Percentiles rank a stretch among this genome's conserved stretches.
These are phyloP conservation scores for Papilio polyxenes DNA, from an alignment of 1,140 invertebrate species.

Conservation along the genomic window DNA sequence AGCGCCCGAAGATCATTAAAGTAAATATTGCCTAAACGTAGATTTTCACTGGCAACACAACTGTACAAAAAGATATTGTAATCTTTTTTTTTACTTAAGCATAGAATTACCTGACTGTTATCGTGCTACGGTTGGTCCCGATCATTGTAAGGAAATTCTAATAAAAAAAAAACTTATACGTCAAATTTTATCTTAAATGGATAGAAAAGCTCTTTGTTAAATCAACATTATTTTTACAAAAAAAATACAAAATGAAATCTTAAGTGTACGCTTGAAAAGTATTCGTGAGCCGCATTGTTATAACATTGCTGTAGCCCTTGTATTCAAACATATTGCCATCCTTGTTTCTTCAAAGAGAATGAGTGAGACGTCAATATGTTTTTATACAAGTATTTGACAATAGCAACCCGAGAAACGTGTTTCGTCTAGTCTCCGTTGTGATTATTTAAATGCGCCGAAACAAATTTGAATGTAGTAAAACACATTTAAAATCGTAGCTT, in stretches of 20 bases:
- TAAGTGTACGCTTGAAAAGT: constrained; percentile 27
- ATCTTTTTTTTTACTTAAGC: no score
- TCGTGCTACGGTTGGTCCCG: no score
- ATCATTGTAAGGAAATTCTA: neutral
- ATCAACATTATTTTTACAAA: constrained; percentile 1
- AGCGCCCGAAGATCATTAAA: neutral
- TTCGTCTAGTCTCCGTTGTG: constrained; percentile 7
- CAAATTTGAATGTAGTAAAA: constrained; percentile 27
- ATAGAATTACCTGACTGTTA: no score
- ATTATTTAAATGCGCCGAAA: constrained; percentile 26
- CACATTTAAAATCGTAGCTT: constrained; percentile 7
- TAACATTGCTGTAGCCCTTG: neutral
- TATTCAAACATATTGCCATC: neutral
- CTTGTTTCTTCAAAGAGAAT: neutral
- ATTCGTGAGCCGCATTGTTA: constrained; percentile 5
- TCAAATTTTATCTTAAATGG: neutral
- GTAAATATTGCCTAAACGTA: neutral
- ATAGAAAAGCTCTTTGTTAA: neutral
- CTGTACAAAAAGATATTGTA: neutral
- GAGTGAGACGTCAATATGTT: neutral
- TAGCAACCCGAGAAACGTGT: neutral
- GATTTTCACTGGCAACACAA: no score
- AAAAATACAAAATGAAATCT: constrained; percentile 14
- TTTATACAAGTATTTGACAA: neutral
- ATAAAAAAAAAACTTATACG: neutral